Evolutionary conservation across 1,140 invertebrate species (phyloP), one percentile per base, ranked within the genome.

Genomic region (Platorchestia sp.): DNA sequence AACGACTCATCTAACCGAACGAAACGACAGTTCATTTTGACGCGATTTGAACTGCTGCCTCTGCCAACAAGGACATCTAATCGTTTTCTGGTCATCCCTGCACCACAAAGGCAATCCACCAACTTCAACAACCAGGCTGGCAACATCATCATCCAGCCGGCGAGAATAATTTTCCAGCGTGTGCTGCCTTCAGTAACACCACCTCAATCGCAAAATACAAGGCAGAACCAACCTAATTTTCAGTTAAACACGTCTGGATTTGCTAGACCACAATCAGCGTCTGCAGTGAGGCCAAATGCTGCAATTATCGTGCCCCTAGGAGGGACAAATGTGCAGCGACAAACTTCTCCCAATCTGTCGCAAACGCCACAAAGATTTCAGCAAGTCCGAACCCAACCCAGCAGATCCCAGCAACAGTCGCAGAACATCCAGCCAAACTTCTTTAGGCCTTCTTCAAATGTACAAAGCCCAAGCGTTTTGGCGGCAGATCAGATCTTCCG

Each of bases 21-120:
- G 45, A 93, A 93, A 93, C 91, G 91, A 93, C 91, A 93, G 45
- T 93, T 93, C 44, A 93, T 93, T 45, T 93, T 93, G 40, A 93
- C 91, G 19, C 7, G 45, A 45, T 45, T 93, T 44, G 91, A 93
- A 44, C 40, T 93, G 10, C 91, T 93, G 10, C 45, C 91, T 47
- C 91, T 44, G 10, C 40, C 91, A 7, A 14, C 44, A 40, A 47
- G 91, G 40, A 93, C 16, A 19, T 93, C 91, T 6, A 93, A 93
- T 40, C 91, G 43, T 14, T 93, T 93, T 14, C 6, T 93, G 19
- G 91, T 93, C 47, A 93, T 93, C 19, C 91, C 91, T 93, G 7
- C 43, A 93, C 19, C 19, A 19, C 43, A 45, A 47, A 45, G 43
- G 40, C 91, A 93, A 40, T 45, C 45, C 45, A 40, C 43, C 43